A percentile compares a stretch with the other conserved stretches of the same genome.
Conservation (phyloP, 2,113 vertebrate genomes). For the Corythaeola cristata region DNA sequence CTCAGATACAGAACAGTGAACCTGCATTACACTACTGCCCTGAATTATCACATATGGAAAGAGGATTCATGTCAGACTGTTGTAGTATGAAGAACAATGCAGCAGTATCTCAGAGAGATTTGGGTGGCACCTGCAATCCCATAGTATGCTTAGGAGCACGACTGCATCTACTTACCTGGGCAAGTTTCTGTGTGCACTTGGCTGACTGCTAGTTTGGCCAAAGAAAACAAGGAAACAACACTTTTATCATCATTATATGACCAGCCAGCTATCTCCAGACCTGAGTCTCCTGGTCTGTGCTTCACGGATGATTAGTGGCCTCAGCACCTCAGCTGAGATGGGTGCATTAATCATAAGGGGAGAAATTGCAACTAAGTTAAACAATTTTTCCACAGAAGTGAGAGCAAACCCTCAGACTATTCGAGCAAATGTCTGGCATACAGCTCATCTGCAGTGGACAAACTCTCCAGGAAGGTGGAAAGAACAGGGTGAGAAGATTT, state of each 20-base stretch:
- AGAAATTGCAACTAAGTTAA: background rate
- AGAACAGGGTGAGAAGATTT: background rate
- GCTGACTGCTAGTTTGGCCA: background rate
- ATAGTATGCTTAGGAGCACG: background rate
- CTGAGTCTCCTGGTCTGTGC: background rate
- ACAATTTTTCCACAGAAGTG: background rate
- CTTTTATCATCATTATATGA: constrained; percentile 5
- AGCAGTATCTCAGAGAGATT: background rate
- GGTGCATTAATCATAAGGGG: background rate
- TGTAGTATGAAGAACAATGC: background rate
- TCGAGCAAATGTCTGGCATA: background rate
- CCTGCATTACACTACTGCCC: background rate
- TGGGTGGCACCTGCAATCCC: background rate
- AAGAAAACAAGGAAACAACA: background rate
- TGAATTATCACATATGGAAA: background rate
- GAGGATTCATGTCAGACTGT: rapidly evolving
- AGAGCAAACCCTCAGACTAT: background rate
- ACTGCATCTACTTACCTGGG: background rate
- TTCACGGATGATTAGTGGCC: background rate
- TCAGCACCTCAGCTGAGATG: background rate
- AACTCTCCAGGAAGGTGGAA: background rate
- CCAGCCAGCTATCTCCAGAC: background rate
- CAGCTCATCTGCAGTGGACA: background rate
- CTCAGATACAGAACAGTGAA: background rate
- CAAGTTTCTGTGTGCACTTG: background rate